Evolutionary conservation across 2,888 invertebrate species (phyloP), one percentile per base, ranked within the genome.

Genomic region (Lingula anatina): DNA sequence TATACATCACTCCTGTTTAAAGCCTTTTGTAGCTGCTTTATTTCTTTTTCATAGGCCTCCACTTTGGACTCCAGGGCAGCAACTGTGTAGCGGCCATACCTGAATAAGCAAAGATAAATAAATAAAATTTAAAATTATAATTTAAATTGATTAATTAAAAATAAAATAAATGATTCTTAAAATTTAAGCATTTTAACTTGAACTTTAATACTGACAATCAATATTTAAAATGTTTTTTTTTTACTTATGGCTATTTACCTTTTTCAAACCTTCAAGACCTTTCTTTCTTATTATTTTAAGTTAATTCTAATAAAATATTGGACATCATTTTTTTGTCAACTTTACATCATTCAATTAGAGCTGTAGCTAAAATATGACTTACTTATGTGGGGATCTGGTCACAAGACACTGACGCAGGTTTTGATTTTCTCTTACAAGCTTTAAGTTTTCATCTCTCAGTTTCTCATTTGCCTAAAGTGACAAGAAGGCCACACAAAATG

Each of bases 361-460:
- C 31, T 31, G 31, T 31, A 9, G 31, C n/a, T 43, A 24, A 24
- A 9, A 7, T 9, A 43, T 12, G 23, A 50, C 54, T 50, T 58
- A 72, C 71, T 64, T 72, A 37, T 68, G 64, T 25, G 73, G 73
- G 23, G 73, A 73, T 38, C 73, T 54, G 46, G 58, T 66, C 5
- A 62, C 58, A 26, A 72, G 53, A 49, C 71, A 72, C 47, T 64
- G 51, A 46, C 68, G 48, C 20, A 74, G 44, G 31, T 60, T 63
- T 44, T 70, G 64, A 51, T 72, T 73, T 56, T 72, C 73, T 53
- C 65, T 53, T 26, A 60, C 61, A 18, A 71, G 50, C 43, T 63
- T 59, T 15, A 63, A 58, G 55, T 68, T 72, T 47, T 67, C 66
- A 50, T 71, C 70, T 41, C 66, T 69, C 47, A 71, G 47, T 28